Evolutionary conservation across 2,797 vertebrate genomes (phyloP).

Genomic region (Garrulus glandarius): DNA sequence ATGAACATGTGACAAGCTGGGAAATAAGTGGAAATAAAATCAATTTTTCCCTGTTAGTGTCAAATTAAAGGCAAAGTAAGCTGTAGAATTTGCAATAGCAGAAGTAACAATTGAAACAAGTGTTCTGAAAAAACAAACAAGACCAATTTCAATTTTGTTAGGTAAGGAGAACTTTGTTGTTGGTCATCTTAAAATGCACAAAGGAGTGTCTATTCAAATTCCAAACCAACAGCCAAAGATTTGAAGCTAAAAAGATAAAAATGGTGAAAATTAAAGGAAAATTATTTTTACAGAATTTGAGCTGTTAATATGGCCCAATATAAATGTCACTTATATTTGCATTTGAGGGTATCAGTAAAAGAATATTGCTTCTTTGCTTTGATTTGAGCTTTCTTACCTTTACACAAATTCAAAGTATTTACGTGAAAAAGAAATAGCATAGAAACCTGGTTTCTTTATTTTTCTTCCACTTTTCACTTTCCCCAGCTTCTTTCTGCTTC

Average conservation of each 20-base stretch:
- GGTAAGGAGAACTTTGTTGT: background rate
- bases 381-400: background rate
- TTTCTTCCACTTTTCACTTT: background rate
- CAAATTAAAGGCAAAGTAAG: slow-evolving; percentile 52
- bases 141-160: slow-evolving; percentile 12
- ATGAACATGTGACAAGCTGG: background rate
- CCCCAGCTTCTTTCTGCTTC: background rate
- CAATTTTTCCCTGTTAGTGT: slow-evolving; percentile 33
- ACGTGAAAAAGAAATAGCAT: background rate
- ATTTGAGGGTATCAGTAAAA: background rate
- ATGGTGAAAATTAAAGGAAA: background rate
- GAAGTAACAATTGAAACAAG: slow-evolving; percentile 21
- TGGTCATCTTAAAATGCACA: background rate
- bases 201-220: background rate
- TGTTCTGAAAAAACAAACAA: slow-evolving; percentile 6
- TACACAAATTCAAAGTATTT: background rate
- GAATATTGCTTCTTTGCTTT: background rate
- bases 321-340: background rate
- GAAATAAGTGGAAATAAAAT: slow-evolving; percentile 51
- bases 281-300: background rate
- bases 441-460: background rate
- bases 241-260: background rate
- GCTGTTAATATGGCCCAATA: background rate
- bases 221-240: background rate
- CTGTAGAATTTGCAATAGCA: background rate